phyloP scores from a whole-genome alignment of 2,113 vertebrate species.

The Tragelaphus strepsiceros region DNA sequence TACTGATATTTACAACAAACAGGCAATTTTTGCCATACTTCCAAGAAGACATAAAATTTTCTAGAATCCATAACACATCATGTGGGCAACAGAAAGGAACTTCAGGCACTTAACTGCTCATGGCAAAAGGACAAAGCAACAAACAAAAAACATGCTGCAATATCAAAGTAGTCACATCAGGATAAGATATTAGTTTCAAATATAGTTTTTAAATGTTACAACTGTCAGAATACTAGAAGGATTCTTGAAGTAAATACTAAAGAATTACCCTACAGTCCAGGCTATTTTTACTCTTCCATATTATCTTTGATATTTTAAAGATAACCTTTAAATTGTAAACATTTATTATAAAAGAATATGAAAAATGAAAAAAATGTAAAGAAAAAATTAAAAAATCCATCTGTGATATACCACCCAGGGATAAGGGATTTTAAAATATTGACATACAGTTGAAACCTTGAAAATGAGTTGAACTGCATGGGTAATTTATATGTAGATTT shows the following conservation, averaged over 20 bases:
- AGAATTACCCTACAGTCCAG: background rate
- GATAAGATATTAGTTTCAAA: conserved; percentile 40
- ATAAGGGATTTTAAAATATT: background rate
- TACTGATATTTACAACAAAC: conserved; percentile 40
- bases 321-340: conserved; percentile 18
- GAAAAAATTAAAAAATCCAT: background rate
- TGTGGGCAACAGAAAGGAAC: conserved; percentile 20
- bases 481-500: background rate
- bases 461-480: background rate
- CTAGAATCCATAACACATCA: conserved; percentile 36
- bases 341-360: background rate
- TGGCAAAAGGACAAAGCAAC: conserved; percentile 23
- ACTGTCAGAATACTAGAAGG: conserved; percentile 33
- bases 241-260: conserved; percentile 3
- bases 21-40: conserved; percentile 35
- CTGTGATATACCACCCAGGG: background rate
- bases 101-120: background rate
- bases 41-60: conserved; percentile 48
- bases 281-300: background rate
- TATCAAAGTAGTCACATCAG: background rate
- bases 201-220: conserved; percentile 28
- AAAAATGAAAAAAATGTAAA: background rate
- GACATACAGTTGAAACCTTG: background rate
- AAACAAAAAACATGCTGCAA: background rate
- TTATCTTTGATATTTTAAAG: conserved; percentile 10